These are phyloP conservation scores for Anoplius nigerrimus DNA, from an alignment of 2,888 invertebrate genomes.

Conservation along the genomic window DNA sequence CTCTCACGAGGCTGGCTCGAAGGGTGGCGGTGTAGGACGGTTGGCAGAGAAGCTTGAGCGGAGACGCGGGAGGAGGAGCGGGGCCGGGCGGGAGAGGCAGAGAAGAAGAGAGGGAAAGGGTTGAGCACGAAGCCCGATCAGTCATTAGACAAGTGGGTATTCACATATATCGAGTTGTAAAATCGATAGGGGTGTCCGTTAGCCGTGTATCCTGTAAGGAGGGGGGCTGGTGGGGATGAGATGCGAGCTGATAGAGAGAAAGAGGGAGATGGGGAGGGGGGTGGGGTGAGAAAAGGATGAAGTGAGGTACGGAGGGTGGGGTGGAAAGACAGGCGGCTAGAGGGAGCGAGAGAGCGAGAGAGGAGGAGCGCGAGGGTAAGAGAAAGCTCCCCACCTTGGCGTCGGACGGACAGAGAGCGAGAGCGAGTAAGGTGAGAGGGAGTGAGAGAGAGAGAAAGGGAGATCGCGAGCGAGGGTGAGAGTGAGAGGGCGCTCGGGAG, in stretches of 20 bases:
- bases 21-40: constrained; percentile 46
- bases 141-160: constrained; percentile 75
- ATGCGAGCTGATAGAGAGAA: constrained; percentile 61
- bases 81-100: constrained; percentile 30
- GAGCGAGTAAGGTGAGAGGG: constrained; percentile 17
- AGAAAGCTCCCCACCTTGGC: constrained; percentile 46
- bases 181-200: constrained; percentile 75
- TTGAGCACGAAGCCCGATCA: constrained; percentile 74
- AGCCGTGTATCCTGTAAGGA: constrained; percentile 74
- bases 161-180: constrained; percentile 75
- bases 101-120: constrained; percentile 60
- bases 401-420: constrained; percentile 1
- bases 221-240: constrained; percentile 65
- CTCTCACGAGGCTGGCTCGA: constrained; percentile 32
- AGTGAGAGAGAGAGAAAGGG: constrained; percentile 39
- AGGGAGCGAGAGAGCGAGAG: constrained; percentile 13
- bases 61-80: constrained; percentile 45
- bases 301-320: background rate
- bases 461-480: constrained; percentile 40
- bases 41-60: constrained; percentile 55
- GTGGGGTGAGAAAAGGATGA: constrained; percentile 6
- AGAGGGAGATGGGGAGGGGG: constrained; percentile 15
- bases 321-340: constrained; percentile 7
- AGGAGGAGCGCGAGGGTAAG: constrained; percentile 31
- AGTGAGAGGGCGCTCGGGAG: constrained; percentile 40